Evolutionary conservation across 1,140 invertebrate genomes (phyloP), one percentile per base, ranked within the genome.

Genomic region (Pectinophora gossypiella): DNA sequence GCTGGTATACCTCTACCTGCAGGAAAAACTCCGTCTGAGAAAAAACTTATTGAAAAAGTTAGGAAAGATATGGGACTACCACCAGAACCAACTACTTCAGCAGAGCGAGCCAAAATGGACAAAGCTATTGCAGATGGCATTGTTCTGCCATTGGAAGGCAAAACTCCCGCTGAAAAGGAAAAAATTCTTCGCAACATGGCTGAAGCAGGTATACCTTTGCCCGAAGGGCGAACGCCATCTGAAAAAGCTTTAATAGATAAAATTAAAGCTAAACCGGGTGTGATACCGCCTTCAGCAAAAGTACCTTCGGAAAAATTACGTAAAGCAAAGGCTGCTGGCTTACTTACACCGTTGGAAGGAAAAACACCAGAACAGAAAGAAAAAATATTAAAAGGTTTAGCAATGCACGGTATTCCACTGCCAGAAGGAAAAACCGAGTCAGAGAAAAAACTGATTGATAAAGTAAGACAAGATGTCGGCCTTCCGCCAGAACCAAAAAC

Each of bases 31-130:
- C 15, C 51, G 0, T 70, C 64, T 1, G 61, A 70, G 54, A 68
- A 62, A 47, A 66, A 65, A 36, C 10, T 76, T n/a, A 51, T 70
- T 10, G 40, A 64, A 1, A 68, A 71, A 53, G 53, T 74, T 19
- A 51, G 66, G 32, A 32, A 36, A 36, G 56, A 71, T 3, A 9
- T 74, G 15, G 63, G 68, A 12, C 15, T 73, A 13, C 68, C 70
- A 48, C 52, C 61, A n/a, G 32, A 47, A 42, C 57, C 65, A 10
- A 63, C 40, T 44, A 56, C 51, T 12, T 54, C 53, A n/a, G 56
- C 56, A 9, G 56, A 59, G 46, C 56, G 59, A 50, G 21, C 62
- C 40, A 74, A 58, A 42, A 57, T 55, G 23, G 42, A 36, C 44
- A 35, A 61, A 56, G 60, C 63, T 19, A 9, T 44, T 7, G 61